Percentiles rank a stretch among this genome's conserved stretches.
Conservation (phyloP, 2,888 invertebrate species). For the Melipona beecheii region DNA sequence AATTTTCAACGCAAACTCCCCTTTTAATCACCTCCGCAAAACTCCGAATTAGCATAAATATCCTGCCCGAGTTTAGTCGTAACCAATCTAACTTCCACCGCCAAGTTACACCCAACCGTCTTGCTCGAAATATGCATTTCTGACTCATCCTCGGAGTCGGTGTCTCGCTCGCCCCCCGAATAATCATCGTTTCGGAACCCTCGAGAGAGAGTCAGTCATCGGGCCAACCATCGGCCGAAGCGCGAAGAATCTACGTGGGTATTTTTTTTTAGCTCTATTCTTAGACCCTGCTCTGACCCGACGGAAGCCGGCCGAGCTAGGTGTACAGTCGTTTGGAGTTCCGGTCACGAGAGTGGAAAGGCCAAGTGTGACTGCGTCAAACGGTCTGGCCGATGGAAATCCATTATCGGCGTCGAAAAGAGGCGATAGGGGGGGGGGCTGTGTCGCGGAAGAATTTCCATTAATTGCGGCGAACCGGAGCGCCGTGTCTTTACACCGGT, state of each 20-base stretch:
- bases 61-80: no score
- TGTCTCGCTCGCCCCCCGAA: background rate
- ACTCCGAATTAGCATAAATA: background rate
- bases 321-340: background rate
- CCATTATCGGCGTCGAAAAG: constrained; percentile 53
- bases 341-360: constrained; percentile 17
- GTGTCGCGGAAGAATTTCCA: constrained; percentile 66
- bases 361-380: constrained; percentile 28
- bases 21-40: no score
- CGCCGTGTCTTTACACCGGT: constrained; percentile 63
- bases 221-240: background rate
- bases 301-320: background rate
- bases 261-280: constrained; percentile 1
- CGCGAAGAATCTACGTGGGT: background rate
- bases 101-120: background rate
- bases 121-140: background rate
- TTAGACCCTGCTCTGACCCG: background rate
- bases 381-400: constrained; percentile 36
- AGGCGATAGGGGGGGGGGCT: constrained; percentile 17
- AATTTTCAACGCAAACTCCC: no score
- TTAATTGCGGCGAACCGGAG: constrained; percentile 73
- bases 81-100: no score
- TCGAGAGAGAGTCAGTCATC: background rate
- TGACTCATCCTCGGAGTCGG: background rate
- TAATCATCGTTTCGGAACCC: background rate